A percentile compares a stretch with the other conserved stretches of the same genome.
Conservation (phyloP, 2,113 vertebrate genomes). For the Melanerpes formicivorus region DNA sequence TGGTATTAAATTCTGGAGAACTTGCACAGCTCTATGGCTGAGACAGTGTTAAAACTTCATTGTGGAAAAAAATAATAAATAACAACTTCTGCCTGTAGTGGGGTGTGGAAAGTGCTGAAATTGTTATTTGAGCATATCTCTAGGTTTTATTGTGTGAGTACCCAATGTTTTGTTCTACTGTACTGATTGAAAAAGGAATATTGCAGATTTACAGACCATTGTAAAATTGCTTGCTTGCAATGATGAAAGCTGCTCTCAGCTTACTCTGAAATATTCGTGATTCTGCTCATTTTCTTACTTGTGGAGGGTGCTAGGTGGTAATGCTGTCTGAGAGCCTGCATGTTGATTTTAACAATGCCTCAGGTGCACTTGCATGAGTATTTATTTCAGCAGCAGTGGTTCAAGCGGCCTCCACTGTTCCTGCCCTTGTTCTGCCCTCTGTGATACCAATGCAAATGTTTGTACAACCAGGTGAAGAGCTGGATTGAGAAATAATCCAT, state of each 20-base stretch:
- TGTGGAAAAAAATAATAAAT: too few relatives aligned
- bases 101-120: conserved; percentile 31
- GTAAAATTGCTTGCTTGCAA: conserved; percentile 51
- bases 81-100: neutral
- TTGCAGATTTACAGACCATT: conserved; percentile 40
- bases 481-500: conserved; percentile 9
- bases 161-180: conserved; percentile 27
- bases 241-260: conserved; percentile 34
- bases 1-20: neutral
- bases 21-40: neutral
- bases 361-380: neutral
- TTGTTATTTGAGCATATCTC: neutral
- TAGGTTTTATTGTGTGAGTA: conserved; percentile 54
- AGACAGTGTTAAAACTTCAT: neutral
- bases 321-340: neutral
- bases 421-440: conserved; percentile 45
- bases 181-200: conserved; percentile 51
- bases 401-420: neutral
- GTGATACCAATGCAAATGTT: conserved; percentile 43
- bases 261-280: conserved; percentile 5
- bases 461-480: neutral
- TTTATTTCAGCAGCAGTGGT: conserved; percentile 20
- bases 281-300: conserved; percentile 9
- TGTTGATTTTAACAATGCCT: conserved; percentile 41
- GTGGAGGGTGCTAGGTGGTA: neutral